These are phyloP conservation scores for Lutjanus campechanus DNA, from an alignment of 2,797 vertebrate species.

Conservation along the genomic window DNA sequence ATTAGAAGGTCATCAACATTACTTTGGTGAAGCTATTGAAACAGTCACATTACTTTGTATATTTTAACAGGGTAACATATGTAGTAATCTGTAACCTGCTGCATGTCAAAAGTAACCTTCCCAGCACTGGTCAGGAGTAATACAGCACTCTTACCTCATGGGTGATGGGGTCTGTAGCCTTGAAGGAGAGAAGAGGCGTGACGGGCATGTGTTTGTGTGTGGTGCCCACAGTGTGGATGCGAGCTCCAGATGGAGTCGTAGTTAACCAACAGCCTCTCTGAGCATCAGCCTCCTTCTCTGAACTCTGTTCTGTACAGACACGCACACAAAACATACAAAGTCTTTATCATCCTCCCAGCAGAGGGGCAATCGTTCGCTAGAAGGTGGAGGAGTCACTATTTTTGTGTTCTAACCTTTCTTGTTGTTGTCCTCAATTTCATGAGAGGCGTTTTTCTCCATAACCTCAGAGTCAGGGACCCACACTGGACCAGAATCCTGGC, in stretches of 20 bases:
- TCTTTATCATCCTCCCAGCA: conserved; percentile 4
- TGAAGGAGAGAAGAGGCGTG: conserved; percentile 80
- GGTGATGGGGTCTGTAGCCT: conserved; percentile 89
- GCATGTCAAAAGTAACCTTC: too few species aligned
- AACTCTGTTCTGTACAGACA: conserved; percentile 75
- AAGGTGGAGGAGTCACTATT: not conserved
- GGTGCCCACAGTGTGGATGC: conserved; percentile 83
- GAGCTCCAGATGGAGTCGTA: conserved; percentile 88
- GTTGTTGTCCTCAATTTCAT: conserved; percentile 50
- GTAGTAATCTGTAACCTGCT: too few species aligned
- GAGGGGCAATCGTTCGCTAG: not conserved
- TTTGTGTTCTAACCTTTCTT: conserved; percentile 58
- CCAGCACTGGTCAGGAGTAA: not conserved
- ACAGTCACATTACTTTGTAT: too few species aligned
- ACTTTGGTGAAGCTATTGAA: too few species aligned
- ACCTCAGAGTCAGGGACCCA: conserved; percentile 60
- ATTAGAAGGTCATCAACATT: too few species aligned
- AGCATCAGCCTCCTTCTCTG: conserved; percentile 56
- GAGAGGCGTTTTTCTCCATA: conserved; percentile 36
- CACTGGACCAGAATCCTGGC: conserved; percentile 86
- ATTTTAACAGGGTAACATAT: too few species aligned
- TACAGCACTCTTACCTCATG: conserved; percentile 84
- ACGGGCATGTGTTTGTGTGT: conserved; percentile 49
- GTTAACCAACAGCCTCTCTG: conserved; percentile 88
- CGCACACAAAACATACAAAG: conserved; percentile 18